These are phyloP conservation scores for Netelia inedita DNA, from an alignment of 2,888 invertebrate genomes.

Conservation along the genomic window DNA sequence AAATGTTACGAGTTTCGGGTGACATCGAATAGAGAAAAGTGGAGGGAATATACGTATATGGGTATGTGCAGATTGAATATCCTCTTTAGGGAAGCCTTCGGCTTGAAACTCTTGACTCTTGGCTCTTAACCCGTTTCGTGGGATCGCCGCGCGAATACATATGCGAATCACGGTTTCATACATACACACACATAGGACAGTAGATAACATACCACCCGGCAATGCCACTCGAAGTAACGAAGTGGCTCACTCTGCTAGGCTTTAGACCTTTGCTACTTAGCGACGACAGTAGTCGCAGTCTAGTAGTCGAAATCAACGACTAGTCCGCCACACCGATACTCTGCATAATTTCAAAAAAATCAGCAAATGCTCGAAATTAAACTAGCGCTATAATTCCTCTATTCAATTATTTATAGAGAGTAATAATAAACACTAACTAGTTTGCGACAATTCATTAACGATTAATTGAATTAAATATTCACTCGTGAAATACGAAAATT, in stretches of 20 bases:
- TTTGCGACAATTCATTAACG: too few relatives aligned
- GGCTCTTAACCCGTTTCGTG: conserved; percentile 80
- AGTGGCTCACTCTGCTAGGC: conserved; percentile 70
- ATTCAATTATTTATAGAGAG: too few relatives aligned
- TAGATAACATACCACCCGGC: conserved; percentile 63
- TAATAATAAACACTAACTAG: too few relatives aligned
- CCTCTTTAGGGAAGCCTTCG: conserved; percentile 77
- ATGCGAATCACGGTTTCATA: conserved; percentile 64
- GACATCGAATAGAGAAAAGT: conserved; percentile 41
- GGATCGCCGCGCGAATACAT: conserved; percentile 34
- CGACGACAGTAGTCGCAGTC: not conserved
- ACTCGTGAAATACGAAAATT: too few relatives aligned
- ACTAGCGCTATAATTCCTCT: too few relatives aligned
- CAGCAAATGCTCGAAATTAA: not conserved
- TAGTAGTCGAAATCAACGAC: conserved; percentile 37
- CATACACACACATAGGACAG: conserved; percentile 17
- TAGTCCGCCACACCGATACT: conserved; percentile 24
- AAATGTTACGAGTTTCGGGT: conserved; percentile 24
- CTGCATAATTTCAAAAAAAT: not conserved
- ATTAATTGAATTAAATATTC: too few relatives aligned
- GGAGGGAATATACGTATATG: conserved; percentile 8
- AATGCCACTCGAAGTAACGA: conserved; percentile 78
- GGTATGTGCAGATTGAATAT: conserved; percentile 65
- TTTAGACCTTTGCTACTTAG: conserved; percentile 62
- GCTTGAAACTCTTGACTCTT: conserved; percentile 75